These are phyloP conservation scores for Cinclus mexicanus DNA, from an alignment of 2,113 vertebrate genomes.

Conservation along the genomic window DNA sequence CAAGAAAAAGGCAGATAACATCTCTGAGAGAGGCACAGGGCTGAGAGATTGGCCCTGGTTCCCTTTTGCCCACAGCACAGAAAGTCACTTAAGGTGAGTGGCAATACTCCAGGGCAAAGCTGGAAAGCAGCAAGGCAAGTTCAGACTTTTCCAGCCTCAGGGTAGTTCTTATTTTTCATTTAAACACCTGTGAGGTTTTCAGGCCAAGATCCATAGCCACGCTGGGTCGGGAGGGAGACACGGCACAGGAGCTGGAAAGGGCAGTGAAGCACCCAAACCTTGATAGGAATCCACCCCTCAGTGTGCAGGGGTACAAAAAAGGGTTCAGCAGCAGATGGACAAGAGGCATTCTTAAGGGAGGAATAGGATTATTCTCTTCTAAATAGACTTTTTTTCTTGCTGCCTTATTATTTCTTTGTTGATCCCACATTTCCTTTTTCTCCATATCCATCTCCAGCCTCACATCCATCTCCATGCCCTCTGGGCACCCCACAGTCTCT, in stretches of 20 bases:
- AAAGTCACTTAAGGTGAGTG: background rate
- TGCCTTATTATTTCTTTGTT: background rate
- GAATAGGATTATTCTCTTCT: background rate
- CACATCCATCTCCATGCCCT: background rate
- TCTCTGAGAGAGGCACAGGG: background rate
- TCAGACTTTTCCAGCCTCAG: background rate
- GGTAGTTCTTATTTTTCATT: background rate
- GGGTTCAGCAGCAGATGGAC: background rate
- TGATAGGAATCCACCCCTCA: background rate
- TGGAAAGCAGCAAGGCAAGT: background rate
- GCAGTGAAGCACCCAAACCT: background rate
- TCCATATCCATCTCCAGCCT: background rate
- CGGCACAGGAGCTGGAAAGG: background rate
- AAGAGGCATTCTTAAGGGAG: background rate
- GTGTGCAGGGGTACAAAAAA: background rate
- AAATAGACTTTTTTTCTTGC: background rate
- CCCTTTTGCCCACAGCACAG: background rate
- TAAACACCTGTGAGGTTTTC: conserved; percentile 5
- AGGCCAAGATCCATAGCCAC: background rate
- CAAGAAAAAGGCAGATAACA: background rate
- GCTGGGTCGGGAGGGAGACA: fast-evolving
- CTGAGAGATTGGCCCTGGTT: background rate
- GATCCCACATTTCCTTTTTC: background rate
- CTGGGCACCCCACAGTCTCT: background rate
- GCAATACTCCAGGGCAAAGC: background rate